Evolutionary conservation across 2,797 vertebrate genomes (phyloP).

Genomic region (Lepilemur ruficaudatus): DNA sequence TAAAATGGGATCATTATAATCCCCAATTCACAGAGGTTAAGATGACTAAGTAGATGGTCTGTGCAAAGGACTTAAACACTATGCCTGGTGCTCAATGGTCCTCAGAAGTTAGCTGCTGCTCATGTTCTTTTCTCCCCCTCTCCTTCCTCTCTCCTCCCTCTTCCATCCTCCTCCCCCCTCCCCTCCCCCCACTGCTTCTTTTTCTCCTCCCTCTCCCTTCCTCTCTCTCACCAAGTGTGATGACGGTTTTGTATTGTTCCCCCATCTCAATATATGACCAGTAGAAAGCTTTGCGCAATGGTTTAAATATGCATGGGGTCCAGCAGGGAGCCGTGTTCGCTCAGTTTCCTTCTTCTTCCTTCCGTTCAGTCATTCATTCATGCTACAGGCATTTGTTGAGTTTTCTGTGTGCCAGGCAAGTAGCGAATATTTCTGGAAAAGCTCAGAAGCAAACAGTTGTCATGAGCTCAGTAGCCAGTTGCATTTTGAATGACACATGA

Average conservation of each 20-base stretch:
- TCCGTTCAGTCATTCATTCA: neutral
- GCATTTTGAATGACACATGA: neutral
- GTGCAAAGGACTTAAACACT: too few species aligned
- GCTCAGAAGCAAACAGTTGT: neutral
- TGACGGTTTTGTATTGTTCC: neutral
- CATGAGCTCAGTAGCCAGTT: neutral
- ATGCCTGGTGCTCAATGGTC: neutral
- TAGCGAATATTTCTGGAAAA: neutral
- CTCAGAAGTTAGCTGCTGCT: neutral
- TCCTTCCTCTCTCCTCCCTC: neutral
- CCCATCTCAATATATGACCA: neutral
- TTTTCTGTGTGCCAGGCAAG: neutral
- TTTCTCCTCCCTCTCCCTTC: neutral
- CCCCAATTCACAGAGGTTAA: neutral
- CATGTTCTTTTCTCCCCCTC: rapidly evolving
- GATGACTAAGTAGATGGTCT: neutral
- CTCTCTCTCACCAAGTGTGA: neutral
- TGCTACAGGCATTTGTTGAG: neutral
- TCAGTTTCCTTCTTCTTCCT: neutral
- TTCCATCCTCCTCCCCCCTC: neutral
- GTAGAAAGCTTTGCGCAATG: neutral
- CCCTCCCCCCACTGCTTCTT: too few species aligned
- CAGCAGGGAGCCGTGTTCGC: neutral
- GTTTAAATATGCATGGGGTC: neutral
- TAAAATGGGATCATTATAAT: neutral